Base-by-base conservation (phyloP, 2,113 vertebrate genomes). In the Agelaius phoeniceus region DNA sequence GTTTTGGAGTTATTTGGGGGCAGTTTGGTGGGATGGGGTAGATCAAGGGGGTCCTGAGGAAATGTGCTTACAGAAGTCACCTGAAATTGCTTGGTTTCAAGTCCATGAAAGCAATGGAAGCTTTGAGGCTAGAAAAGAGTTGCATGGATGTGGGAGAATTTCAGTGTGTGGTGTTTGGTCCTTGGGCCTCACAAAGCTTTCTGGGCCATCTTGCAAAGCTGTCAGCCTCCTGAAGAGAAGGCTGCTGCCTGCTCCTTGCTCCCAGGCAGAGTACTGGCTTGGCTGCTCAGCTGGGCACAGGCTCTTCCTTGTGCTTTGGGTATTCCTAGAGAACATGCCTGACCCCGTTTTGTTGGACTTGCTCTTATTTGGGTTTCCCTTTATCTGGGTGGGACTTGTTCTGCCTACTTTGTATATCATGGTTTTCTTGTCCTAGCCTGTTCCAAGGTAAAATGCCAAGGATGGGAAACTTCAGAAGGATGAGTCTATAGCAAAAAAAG, bases 311-410 rank as follows among this genome's bases (percentile, higher is more conserved):
- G 35, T 0, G 1, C 71, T 79, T 23, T 62, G 74, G 58, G 10
- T 93, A 59, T 94, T 95, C 91, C 95, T 96, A 55, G 90, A 96
- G 93, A 80, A 95, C 87, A 1, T 80, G 91, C 90, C 90, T 90
- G 93, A 96, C 95, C 88, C 79, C 20, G 27, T 79, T 92, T 31
- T 48, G 46, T 80, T 93, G 81, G 89, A 65, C 66, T 46, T 16
- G 31, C 18, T 83, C 75, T 84, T 96, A 39, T 93, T 96, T 96
- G 94, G 95, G 90, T 92, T 97, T 93, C 80, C 52, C 93, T 96
- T 90, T 95, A 91, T 96, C 93, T 90, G 51, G 83, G 63, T 88
- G 87, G 55, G 87, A n/a, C 71, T 88, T 39, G 43, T 77, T 93
- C 61, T 92, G 72, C 87, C 68, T 92, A 16, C 88, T 91, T 86